These are phyloP conservation scores for Meteorus colon DNA, from an alignment of 2,888 invertebrate genomes.

Conservation along the genomic window DNA sequence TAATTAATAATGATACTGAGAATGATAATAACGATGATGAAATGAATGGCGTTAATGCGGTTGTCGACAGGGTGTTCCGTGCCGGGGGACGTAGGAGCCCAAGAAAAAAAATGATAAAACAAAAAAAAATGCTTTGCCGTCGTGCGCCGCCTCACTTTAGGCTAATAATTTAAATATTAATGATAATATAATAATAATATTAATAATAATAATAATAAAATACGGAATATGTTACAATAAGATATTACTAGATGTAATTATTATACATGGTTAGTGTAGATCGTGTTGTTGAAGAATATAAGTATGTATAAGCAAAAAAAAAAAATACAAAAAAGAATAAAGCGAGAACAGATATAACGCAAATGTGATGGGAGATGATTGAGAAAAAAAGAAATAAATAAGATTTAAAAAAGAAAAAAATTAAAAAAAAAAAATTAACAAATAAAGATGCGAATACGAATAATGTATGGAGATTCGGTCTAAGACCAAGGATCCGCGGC, in stretches of 20 bases:
- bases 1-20: slow-evolving; percentile 19
- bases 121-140: slow-evolving; percentile 71
- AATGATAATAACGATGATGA: slow-evolving; percentile 27
- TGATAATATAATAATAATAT: slow-evolving; percentile 64
- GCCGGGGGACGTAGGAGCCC: slow-evolving; percentile 70
- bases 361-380: slow-evolving; percentile 26
- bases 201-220: slow-evolving; percentile 67
- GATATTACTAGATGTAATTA: slow-evolving; percentile 74
- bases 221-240: slow-evolving; percentile 73
- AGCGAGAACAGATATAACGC: slow-evolving; percentile 26
- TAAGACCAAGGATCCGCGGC: slow-evolving; percentile 65
- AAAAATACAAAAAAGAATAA: slow-evolving; percentile 46
- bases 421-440: slow-evolving; percentile 32
- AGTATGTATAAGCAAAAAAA: slow-evolving; percentile 65
- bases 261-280: slow-evolving; percentile 73
- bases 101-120: slow-evolving; percentile 52
- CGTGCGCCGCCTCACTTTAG: slow-evolving; percentile 73
- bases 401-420: slow-evolving; percentile 39
- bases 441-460: slow-evolving; percentile 44
- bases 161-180: slow-evolving; percentile 72
- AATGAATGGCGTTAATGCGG: slow-evolving; percentile 58
- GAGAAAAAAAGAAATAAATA: slow-evolving; percentile 33
- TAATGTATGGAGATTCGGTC: slow-evolving; percentile 60
- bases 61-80: slow-evolving; percentile 72
- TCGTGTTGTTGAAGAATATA: slow-evolving; percentile 73